Conservation (phyloP, 2,113 vertebrate species). For the Clarias magur region DNA sequence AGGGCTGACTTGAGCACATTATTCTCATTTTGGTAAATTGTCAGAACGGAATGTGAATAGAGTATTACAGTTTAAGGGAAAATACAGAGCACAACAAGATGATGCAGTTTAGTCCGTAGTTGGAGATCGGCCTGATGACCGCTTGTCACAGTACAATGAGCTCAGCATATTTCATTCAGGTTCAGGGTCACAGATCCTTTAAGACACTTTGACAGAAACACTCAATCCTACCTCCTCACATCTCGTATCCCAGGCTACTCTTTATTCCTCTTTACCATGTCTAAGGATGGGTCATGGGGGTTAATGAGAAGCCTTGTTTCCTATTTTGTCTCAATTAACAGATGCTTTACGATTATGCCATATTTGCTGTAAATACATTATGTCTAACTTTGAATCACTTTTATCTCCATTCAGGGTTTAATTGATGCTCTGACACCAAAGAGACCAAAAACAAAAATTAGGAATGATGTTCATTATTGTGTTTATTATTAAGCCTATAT, state of each 20-base stretch:
- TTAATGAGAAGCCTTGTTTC: conserved; percentile 8
- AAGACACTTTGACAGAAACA: conserved; percentile 23
- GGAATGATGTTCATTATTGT: background rate
- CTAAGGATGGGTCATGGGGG: conserved; percentile 17
- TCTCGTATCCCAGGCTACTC: background rate
- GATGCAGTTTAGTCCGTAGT: background rate
- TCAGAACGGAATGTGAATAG: background rate
- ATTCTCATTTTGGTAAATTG: background rate
- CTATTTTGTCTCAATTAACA: conserved; percentile 25
- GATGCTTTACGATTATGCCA: conserved; percentile 19
- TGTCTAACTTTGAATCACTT: background rate
- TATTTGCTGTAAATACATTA: conserved; percentile 5
- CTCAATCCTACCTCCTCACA: background rate
- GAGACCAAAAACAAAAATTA: background rate
- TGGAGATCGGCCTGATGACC: background rate
- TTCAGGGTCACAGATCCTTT: background rate
- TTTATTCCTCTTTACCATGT: background rate
- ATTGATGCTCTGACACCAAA: background rate
- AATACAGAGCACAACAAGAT: background rate
- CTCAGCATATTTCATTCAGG: conserved; percentile 19
- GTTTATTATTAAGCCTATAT: background rate
- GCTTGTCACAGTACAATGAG: background rate
- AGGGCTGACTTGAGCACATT: conserved; percentile 39
- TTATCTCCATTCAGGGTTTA: background rate
- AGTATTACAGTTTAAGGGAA: too few species aligned